phyloP scores from a whole-genome alignment of 2,888 invertebrate species.

The Palloptera scutellata region DNA sequence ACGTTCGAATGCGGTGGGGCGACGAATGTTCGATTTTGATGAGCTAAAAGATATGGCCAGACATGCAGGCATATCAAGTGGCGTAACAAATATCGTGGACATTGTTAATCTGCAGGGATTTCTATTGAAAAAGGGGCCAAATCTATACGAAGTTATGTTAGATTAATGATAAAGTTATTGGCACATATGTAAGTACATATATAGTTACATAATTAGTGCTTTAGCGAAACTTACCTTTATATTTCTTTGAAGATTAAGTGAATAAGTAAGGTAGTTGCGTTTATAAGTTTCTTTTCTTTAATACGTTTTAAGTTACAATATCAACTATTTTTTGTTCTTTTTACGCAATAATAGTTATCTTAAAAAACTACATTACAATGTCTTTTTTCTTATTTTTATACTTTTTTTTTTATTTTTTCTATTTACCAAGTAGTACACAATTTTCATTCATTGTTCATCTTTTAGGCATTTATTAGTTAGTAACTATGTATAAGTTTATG shows the following conservation, averaged over 20 bases:
- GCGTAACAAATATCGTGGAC: constrained; percentile 73
- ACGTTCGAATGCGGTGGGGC: constrained; percentile 71
- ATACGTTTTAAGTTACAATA: constrained; percentile 14
- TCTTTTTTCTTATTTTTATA: constrained; percentile 32
- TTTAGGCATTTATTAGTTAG: constrained; percentile 31
- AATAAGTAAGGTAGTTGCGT: too few relatives aligned
- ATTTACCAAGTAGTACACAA: too few relatives aligned
- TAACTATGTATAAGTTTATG: constrained; percentile 39
- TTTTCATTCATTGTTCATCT: constrained; percentile 4
- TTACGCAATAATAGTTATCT: constrained; percentile 25
- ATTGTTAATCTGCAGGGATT: constrained; percentile 86
- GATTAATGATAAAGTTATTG: constrained; percentile 45
- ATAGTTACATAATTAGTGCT: constrained; percentile 30
- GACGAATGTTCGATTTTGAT: constrained; percentile 76
- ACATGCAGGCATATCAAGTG: constrained; percentile 68
- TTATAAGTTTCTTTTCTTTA: not conserved
- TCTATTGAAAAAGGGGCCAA: constrained; percentile 81
- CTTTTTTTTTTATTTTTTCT: constrained; percentile 9
- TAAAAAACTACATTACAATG: constrained; percentile 33
- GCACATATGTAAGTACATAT: constrained; percentile 34
- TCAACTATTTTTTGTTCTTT: constrained; percentile 22
- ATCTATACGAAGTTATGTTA: constrained; percentile 73
- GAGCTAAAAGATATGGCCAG: constrained; percentile 80
- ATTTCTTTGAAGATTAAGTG: not conserved
- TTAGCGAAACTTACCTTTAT: constrained; percentile 28